phyloP scores from a whole-genome alignment of 1,140 invertebrate species.

The Pseudachorutes palmiensis region DNA sequence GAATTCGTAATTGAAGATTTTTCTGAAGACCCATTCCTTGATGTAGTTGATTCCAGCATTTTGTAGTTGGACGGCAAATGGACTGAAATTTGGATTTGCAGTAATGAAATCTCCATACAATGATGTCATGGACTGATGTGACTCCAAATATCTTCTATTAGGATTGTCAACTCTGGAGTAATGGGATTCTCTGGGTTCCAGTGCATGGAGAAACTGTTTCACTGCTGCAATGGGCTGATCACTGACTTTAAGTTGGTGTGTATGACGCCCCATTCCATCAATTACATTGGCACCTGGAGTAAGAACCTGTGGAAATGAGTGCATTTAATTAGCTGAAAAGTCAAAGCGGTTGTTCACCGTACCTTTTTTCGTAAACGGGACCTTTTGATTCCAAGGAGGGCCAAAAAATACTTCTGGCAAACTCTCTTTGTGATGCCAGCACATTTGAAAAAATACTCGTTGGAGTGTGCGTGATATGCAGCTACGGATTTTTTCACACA shows the following conservation, averaged over 20 bases:
- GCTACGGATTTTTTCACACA: neutral
- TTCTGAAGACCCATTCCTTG: slow-evolving; percentile 3
- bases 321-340: neutral
- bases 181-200: neutral
- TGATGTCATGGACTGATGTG: neutral
- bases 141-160: slow-evolving; percentile 2
- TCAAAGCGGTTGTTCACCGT: neutral
- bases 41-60: neutral
- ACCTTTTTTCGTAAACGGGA: slow-evolving; percentile 14
- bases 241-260: neutral
- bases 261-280: neutral
- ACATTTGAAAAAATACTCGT: neutral
- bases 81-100: neutral
- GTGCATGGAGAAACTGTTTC: neutral
- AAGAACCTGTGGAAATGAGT: slow-evolving; percentile 5
- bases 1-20: slow-evolving; percentile 20
- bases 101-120: neutral
- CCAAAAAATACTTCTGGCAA: slow-evolving; percentile 17
- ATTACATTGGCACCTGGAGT: neutral
- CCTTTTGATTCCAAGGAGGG: neutral
- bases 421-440: neutral
- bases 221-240: neutral
- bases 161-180: neutral
- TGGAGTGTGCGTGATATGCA: neutral
- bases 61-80: neutral